These are phyloP conservation scores for Gymnothorax reevesii DNA, from an alignment of 2,797 vertebrate species.

Conservation along the genomic window DNA sequence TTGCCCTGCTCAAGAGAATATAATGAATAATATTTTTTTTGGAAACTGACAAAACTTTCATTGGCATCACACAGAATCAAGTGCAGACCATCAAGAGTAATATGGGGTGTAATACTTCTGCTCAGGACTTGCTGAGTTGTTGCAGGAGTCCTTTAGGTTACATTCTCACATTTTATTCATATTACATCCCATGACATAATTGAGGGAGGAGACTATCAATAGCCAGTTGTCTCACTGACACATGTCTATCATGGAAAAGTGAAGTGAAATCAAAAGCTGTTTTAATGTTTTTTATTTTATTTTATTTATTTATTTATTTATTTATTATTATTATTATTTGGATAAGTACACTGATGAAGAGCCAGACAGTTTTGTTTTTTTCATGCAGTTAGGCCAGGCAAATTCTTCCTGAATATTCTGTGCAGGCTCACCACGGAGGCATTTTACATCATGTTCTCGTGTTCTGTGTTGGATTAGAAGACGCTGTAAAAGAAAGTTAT, in stretches of 20 bases:
- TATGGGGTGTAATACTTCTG: not conserved
- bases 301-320: not conserved
- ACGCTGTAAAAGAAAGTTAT: not conserved
- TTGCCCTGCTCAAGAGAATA: constrained; percentile 2
- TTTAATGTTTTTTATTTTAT: no score
- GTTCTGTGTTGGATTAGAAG: not conserved
- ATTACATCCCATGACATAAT: not conserved
- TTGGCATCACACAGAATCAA: not conserved
- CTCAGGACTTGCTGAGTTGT: no score
- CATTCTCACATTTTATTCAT: not conserved
- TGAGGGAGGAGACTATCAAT: not conserved
- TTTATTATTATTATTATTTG: not conserved
- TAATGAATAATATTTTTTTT: constrained; percentile 29
- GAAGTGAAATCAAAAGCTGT: not conserved
- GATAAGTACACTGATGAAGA: not conserved
- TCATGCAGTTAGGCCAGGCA: constrained; percentile 32
- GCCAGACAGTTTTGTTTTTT: not conserved
- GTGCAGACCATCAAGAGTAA: not conserved
- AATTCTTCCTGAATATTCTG: constrained; percentile 23
- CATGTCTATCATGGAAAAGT: not conserved
- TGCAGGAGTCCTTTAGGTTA: not conserved
- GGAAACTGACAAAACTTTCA: constrained; percentile 1
- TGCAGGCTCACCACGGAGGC: constrained; percentile 22
- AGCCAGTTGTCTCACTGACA: not conserved
- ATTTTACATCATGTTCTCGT: not conserved